These are phyloP conservation scores for Hartigia nigra DNA, from an alignment of 2,888 invertebrate species.

Conservation along the genomic window DNA sequence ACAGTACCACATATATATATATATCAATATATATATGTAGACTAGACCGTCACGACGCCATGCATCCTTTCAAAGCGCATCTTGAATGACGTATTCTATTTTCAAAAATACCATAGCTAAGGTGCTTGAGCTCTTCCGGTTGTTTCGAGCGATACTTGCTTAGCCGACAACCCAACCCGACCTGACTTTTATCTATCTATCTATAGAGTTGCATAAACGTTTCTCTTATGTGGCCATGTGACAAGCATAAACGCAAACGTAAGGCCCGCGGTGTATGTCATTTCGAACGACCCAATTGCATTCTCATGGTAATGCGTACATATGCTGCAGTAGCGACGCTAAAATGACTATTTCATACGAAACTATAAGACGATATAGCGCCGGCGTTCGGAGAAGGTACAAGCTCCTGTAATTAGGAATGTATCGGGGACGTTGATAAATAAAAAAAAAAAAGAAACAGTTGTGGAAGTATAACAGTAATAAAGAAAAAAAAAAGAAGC, in stretches of 20 bases:
- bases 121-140: background rate
- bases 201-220: background rate
- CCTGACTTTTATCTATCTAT: background rate
- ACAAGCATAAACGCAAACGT: slow-evolving; percentile 24
- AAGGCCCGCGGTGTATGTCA: slow-evolving; percentile 27
- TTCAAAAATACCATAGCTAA: background rate
- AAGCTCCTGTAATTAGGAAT: background rate
- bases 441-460: background rate
- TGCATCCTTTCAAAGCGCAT: background rate
- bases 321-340: background rate
- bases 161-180: background rate
- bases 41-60: background rate
- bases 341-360: background rate
- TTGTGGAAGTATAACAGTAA: background rate
- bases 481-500: slow-evolving; percentile 9
- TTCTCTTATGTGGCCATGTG: background rate
- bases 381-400: background rate
- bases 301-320: slow-evolving; percentile 36
- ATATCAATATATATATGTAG: too few relatives aligned
- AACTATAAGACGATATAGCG: background rate
- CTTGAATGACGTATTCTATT: background rate
- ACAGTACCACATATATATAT: background rate
- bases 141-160: background rate
- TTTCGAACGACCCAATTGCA: slow-evolving; percentile 41
- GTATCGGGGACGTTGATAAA: background rate